Evolutionary conservation across 1,140 invertebrate species (phyloP), one percentile per base, ranked within the genome.

Genomic region (Oryctes rhinoceros): DNA sequence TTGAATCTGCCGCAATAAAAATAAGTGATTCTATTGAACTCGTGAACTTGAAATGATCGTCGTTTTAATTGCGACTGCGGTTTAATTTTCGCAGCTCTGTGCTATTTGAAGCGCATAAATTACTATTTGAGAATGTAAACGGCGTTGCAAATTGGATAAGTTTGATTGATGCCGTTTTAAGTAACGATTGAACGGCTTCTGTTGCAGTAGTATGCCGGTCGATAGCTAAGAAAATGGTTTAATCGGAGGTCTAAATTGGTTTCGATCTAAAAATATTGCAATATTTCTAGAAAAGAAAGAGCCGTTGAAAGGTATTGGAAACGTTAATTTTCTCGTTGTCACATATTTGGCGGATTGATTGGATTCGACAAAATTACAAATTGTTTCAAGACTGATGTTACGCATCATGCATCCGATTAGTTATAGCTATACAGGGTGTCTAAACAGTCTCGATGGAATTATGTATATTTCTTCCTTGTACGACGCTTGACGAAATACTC

Each of bases 21-120:
- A 37, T 24, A 24, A 35, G 35, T 37, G 65, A 71, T 71, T 37
- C 65, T 71, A 71, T 71, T 71, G 65, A 71, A 71, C 65, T 71
- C 10, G 9, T 71, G 65, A 71, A 71, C 65, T 37, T 37, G 4
- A 30, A 37, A 71, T 24, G 18, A 71, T 30, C 53, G 35, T 24
- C 65, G 20, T 71, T 71, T 71, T 71, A 71, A 71, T 71, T 71
- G 24, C 65, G 11, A 71, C 24, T 9, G 20, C 24, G 65, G 35
- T 35, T 37, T 71, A 71, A 71, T 71, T 71, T 71, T 71, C 20
- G 3, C 20, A 3, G 65, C 65, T 35, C 18, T 30, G 4, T 15
- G 65, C 10, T 20, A 24, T 67, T 67, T 24, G 18, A 24, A 24
- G 24, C 20, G 24, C 65, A 30, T 71, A 71, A 71, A 71, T 71